Conservation (phyloP, 1,140 invertebrate species). For the Lysiphlebus fabarum region DNA sequence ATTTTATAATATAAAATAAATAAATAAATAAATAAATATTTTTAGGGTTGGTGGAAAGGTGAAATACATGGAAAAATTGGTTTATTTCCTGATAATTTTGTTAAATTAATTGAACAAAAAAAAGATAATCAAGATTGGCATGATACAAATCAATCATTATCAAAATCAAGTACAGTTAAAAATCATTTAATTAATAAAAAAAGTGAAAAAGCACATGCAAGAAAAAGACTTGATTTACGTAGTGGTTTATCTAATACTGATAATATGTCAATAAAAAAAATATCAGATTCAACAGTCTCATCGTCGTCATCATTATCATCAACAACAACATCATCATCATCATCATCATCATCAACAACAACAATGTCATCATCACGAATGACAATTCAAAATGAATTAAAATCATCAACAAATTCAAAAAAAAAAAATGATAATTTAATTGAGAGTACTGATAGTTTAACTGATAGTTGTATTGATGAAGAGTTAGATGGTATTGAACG, state of each 20-base stretch:
- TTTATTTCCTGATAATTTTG: conserved; percentile 97
- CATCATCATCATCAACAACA: conserved; percentile 26
- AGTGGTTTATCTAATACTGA: background rate
- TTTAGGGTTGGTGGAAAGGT: conserved; percentile 90
- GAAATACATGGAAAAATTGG: conserved; percentile 85
- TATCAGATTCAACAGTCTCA: background rate
- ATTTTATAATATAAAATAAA: too few relatives aligned
- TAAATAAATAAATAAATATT: background rate
- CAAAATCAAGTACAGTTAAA: conserved; percentile 28
- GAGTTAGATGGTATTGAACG: conserved; percentile 63
- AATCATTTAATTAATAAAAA: conserved; percentile 33
- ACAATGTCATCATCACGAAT: conserved; percentile 25
- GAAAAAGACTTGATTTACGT: conserved; percentile 41
- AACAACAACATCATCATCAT: conserved; percentile 29
- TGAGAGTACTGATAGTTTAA: conserved; percentile 34
- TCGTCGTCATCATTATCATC: background rate
- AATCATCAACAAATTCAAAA: conserved; percentile 43
- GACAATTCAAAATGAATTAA: conserved; percentile 37
- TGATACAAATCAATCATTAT: conserved; percentile 29
- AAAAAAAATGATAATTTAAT: conserved; percentile 37
- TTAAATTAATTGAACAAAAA: conserved; percentile 61
- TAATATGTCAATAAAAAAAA: conserved; percentile 4
- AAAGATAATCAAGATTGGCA: conserved; percentile 38
- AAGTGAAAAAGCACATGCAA: conserved; percentile 41
- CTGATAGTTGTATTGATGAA: conserved; percentile 39